Percentiles rank a stretch among this genome's conserved stretches.
These are phyloP conservation scores for Chrosomus eos DNA, from an alignment of 2,797 vertebrate genomes.

Conservation along the genomic window DNA sequence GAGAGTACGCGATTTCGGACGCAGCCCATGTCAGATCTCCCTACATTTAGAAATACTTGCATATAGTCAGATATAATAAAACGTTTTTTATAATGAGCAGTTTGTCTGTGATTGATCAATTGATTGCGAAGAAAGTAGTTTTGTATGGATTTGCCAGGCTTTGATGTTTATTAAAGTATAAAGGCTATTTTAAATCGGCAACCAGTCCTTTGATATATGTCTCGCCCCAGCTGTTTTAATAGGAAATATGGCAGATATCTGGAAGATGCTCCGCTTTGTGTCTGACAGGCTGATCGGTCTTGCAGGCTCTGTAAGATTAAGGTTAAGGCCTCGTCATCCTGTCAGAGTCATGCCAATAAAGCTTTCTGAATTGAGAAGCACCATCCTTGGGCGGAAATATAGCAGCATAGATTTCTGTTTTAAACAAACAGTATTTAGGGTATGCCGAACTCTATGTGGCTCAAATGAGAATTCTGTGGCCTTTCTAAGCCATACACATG, in stretches of 20 bases:
- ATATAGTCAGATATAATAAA: background rate
- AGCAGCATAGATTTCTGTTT: slow-evolving; percentile 21
- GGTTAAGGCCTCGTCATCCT: slow-evolving; percentile 31
- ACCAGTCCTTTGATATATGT: slow-evolving; percentile 9
- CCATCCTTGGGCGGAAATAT: slow-evolving; percentile 5
- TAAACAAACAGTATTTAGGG: slow-evolving; percentile 1
- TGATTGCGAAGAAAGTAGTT: background rate
- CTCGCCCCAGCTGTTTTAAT: slow-evolving; percentile 20
- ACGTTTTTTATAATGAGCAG: background rate
- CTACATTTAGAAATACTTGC: background rate
- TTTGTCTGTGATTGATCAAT: background rate
- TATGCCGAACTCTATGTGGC: background rate
- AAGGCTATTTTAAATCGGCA: slow-evolving; percentile 14
- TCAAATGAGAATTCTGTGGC: slow-evolving; percentile 11
- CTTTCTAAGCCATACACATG: slow-evolving; percentile 19
- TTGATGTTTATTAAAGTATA: background rate
- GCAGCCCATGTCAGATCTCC: background rate
- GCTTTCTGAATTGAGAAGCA: background rate
- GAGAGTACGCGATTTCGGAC: too few species aligned
- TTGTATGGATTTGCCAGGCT: background rate
- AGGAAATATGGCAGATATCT: slow-evolving; percentile 13
- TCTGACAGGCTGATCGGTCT: slow-evolving; percentile 34
- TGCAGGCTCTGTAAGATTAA: slow-evolving; percentile 29
- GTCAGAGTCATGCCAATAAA: background rate
- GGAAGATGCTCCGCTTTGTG: background rate